Evolutionary conservation across 2,797 vertebrate species (phyloP).

Genomic region (Etheostoma nigrum): DNA sequence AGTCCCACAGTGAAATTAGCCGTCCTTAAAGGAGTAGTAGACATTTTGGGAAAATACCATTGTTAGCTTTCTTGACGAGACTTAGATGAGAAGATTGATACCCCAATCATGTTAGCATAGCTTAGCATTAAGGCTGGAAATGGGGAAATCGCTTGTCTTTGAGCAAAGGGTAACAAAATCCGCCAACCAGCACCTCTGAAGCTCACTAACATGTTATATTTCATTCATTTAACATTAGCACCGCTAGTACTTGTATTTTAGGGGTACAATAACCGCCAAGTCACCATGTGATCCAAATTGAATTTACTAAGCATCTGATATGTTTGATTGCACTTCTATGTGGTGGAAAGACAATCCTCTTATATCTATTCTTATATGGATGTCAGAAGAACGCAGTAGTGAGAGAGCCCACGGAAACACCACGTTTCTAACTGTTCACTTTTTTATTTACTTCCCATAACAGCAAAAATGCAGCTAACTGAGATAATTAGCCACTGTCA

Average conservation of each 20-base stretch:
- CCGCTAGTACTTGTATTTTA: too few relatives aligned
- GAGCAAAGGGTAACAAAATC: too few relatives aligned
- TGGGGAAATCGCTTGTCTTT: too few relatives aligned
- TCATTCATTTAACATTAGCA: too few relatives aligned
- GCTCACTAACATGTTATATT: too few relatives aligned
- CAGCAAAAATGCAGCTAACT: slow-evolving; percentile 20
- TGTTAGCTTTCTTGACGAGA: neutral
- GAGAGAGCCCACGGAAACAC: slow-evolving; percentile 15
- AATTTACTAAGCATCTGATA: slow-evolving; percentile 31
- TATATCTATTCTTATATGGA: slow-evolving; percentile 31
- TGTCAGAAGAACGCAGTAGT: slow-evolving; percentile 10
- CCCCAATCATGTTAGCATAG: neutral
- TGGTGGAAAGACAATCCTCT: slow-evolving; percentile 36
- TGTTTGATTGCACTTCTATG: slow-evolving; percentile 20
- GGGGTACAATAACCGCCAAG: too few relatives aligned
- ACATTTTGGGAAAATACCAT: neutral
- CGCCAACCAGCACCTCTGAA: too few relatives aligned
- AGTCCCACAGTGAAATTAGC: slow-evolving; percentile 4
- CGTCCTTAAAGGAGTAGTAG: neutral
- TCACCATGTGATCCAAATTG: neutral
- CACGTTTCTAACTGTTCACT: slow-evolving; percentile 20
- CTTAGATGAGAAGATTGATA: neutral
- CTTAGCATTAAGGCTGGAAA: neutral
- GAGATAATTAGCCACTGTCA: slow-evolving; percentile 56
- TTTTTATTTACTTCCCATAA: slow-evolving; percentile 38